phyloP scores from a whole-genome alignment of 2,113 vertebrate genomes.

The Miniopterus natalensis region DNA sequence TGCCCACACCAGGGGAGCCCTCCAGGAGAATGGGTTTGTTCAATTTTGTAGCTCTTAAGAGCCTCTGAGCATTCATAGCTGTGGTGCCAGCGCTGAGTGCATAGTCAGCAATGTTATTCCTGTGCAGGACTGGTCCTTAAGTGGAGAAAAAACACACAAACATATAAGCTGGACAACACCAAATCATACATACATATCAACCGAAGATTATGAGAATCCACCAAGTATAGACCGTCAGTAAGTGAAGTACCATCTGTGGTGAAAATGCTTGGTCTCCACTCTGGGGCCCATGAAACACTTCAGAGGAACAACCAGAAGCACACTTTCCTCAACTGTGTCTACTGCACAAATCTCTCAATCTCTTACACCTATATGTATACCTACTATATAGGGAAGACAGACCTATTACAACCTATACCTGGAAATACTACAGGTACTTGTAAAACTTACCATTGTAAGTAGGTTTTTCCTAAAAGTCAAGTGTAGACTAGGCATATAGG shows the following conservation, averaged over 20 bases:
- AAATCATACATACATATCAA: not conserved
- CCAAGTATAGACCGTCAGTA: not conserved
- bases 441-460: not conserved
- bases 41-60: conserved; percentile 95
- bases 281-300: conserved; percentile 3
- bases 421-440: not conserved
- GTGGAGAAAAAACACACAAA: conserved; percentile 18
- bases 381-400: not conserved
- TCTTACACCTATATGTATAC: not conserved
- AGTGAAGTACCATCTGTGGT: not conserved
- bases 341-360: not conserved
- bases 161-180: not conserved
- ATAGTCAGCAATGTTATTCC: conserved; percentile 90
- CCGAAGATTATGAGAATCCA: not conserved
- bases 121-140: conserved; percentile 90
- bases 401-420: not conserved
- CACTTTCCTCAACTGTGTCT: not conserved
- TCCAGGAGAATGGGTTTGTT: conserved; percentile 96
- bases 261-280: conserved; percentile 9
- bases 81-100: conserved; percentile 95
- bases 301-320: not conserved
- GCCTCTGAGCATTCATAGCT: conserved; percentile 95
- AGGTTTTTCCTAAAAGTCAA: not conserved
- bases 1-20: conserved; percentile 98
- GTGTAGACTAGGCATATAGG: not conserved